phyloP scores from a whole-genome alignment of 2,888 invertebrate genomes.

The Drosophila bunnanda region DNA sequence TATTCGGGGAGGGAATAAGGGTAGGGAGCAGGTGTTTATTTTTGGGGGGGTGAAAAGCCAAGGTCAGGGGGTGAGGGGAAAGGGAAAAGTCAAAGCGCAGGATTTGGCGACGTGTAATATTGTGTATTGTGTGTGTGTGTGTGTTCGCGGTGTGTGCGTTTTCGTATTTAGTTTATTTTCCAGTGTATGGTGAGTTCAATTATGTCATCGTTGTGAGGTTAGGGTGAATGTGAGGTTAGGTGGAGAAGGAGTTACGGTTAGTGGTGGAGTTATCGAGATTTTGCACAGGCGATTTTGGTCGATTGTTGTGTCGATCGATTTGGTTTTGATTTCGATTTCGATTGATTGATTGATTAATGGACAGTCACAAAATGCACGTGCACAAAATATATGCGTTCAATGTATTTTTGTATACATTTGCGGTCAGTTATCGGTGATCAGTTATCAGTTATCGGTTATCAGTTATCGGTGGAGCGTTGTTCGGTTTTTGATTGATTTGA shows the following conservation, averaged over 20 bases:
- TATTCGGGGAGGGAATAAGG: constrained; percentile 18
- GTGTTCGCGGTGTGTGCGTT: constrained; percentile 22
- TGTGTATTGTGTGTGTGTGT: constrained; percentile 18
- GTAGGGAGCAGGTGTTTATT: constrained; percentile 5
- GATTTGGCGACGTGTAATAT: constrained; percentile 51
- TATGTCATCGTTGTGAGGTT: constrained; percentile 29
- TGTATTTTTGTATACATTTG: constrained; percentile 81
- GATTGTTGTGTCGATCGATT: constrained; percentile 41
- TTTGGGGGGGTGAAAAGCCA: constrained; percentile 11
- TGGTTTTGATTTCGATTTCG: constrained; percentile 35
- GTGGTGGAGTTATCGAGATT: constrained; percentile 39
- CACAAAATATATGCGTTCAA: constrained; percentile 66
- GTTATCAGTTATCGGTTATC: constrained; percentile 42
- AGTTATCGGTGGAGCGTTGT: constrained; percentile 49
- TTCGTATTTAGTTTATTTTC: constrained; percentile 8
- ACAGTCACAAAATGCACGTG: constrained; percentile 61
- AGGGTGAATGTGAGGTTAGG: constrained; percentile 44
- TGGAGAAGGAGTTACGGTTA: constrained; percentile 32
- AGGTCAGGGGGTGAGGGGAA: constrained; percentile 13
- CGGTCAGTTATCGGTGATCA: constrained; percentile 41
- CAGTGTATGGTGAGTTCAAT: constrained; percentile 22
- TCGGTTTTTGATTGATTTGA: constrained; percentile 60
- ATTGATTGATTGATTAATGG: constrained; percentile 54
- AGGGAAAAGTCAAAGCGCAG: constrained; percentile 34
- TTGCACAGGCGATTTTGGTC: constrained; percentile 41